Evolutionary conservation across 2,797 vertebrate genomes (phyloP), one percentile per base, ranked within the genome.

Genomic region (Falco concolor): DNA sequence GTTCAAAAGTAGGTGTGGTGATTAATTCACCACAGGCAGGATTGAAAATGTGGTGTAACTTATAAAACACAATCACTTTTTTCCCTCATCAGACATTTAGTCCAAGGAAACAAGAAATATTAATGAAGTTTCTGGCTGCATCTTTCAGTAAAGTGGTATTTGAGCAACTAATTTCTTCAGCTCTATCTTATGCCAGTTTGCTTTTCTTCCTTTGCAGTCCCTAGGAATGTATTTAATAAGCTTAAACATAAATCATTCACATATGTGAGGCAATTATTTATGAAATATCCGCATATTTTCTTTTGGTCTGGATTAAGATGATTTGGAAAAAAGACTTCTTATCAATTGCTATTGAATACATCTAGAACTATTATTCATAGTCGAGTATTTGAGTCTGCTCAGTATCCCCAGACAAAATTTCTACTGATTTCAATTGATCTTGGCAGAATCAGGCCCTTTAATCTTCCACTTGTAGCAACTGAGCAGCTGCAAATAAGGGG

Each of bases 31-130:
- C 65, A 52, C 38, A 47, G 69, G 40, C 50, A 84, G 60, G 76
- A 91, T 3, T 65, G 42, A 50, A 78, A 87, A 90, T 44, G 13
- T 30, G 15, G 23, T 1, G 0, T 30, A 63, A 73, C 36, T 89
- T 77, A 72, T 32, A 40, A 91, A 93, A 87, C 27, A 22, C 27
- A 82, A 83, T 85, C 45, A 28, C 27, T 82, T 91, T 75, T 78
- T 54, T 13, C 53, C 18, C 44, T 89, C 34, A 7, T 60, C 77
- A 76, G 54, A 93, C 90, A 88, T 87, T 61, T 82, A 92, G 74
- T 84, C 60, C 25, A 88, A 84, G 85, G 93, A 96, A 93, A 73
- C 49, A 84, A 85, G 76, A 90, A 89, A 89, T 82, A 90, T 54
- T 96, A 94, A 95, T 92, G 73, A 91, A 77, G 50, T 86, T 84